Percentiles rank a stretch among this genome's conserved stretches.
phyloP scores from a whole-genome alignment of 2,888 invertebrate genomes.

The Silvanus unidentatus region DNA sequence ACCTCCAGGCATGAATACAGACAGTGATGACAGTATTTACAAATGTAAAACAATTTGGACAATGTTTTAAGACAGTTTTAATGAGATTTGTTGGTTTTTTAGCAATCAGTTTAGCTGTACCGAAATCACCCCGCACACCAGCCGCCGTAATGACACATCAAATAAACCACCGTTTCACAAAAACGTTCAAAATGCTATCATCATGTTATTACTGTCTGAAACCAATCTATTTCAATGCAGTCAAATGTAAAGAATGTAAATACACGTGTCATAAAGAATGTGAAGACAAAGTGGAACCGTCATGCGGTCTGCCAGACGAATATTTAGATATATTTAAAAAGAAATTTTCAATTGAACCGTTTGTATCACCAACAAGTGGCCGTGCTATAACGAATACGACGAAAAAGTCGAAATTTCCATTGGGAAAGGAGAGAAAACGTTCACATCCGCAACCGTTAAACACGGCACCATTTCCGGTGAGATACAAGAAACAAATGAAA shows the following conservation, averaged over 20 bases:
- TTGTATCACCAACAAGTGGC: slow-evolving; percentile 48
- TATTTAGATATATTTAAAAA: slow-evolving; percentile 77
- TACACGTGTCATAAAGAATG: slow-evolving; percentile 86
- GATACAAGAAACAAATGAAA: slow-evolving; percentile 19
- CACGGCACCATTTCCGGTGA: slow-evolving; percentile 54
- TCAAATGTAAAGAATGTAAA: slow-evolving; percentile 93
- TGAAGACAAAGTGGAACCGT: slow-evolving; percentile 84
- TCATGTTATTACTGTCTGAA: slow-evolving; percentile 82
- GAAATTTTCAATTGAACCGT: slow-evolving; percentile 58
- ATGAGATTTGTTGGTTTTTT: slow-evolving; percentile 12
- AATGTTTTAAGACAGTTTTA: too few species aligned
- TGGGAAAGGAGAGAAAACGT: slow-evolving; percentile 37
- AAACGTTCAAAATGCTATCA: slow-evolving; percentile 81
- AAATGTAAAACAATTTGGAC: slow-evolving; percentile 46
- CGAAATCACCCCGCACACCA: slow-evolving; percentile 52
- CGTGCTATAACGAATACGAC: slow-evolving; percentile 22
- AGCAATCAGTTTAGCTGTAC: slow-evolving; percentile 52
- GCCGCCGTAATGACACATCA: slow-evolving; percentile 75
- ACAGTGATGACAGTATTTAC: slow-evolving; percentile 51
- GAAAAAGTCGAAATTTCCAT: not conserved
- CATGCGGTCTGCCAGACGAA: slow-evolving; percentile 85
- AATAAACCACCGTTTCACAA: slow-evolving; percentile 85
- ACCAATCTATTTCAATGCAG: slow-evolving; percentile 56
- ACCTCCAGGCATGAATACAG: slow-evolving; percentile 50
- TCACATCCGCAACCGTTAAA: slow-evolving; percentile 54